These are phyloP conservation scores for Merluccius polli DNA, from an alignment of 2,797 vertebrate genomes.

Conservation along the genomic window DNA sequence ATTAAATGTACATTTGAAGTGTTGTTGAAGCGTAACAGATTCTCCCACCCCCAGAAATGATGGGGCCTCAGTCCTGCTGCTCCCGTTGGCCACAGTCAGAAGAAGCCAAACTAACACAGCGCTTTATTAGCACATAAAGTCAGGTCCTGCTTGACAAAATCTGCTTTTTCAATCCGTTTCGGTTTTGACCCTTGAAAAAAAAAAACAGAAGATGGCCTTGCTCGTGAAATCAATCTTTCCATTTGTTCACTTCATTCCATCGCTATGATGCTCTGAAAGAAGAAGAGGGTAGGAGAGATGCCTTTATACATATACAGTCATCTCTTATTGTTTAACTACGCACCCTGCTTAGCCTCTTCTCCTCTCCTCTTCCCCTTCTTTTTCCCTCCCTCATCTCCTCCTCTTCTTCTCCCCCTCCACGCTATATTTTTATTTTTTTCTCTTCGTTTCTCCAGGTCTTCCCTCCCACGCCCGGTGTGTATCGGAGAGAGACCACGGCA, in stretches of 20 bases:
- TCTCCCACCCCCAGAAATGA: background rate
- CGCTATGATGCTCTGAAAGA: slow-evolving; percentile 43
- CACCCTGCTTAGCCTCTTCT: slow-evolving; percentile 25
- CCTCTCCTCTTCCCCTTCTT: slow-evolving; percentile 16
- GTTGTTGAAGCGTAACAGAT: background rate
- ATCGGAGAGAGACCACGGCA: background rate
- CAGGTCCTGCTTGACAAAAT: slow-evolving; percentile 55
- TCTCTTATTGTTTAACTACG: slow-evolving; percentile 64
- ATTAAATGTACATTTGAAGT: background rate
- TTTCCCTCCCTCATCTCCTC: background rate
- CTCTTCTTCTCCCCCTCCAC: too few species aligned
- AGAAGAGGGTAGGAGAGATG: slow-evolving; percentile 29
- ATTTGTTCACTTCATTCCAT: slow-evolving; percentile 61
- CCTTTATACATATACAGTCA: slow-evolving; percentile 52
- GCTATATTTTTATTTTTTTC: background rate
- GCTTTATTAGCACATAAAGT: slow-evolving; percentile 63
- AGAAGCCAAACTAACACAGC: slow-evolving; percentile 35
- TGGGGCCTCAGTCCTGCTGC: background rate
- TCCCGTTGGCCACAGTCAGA: slow-evolving; percentile 12
- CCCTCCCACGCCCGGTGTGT: background rate
- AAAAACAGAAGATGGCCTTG: slow-evolving; percentile 37
- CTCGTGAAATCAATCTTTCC: slow-evolving; percentile 69
- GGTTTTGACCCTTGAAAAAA: slow-evolving; percentile 57
- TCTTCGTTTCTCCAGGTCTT: background rate
- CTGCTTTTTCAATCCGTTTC: slow-evolving; percentile 53